phyloP scores from a whole-genome alignment of 2,113 vertebrate species.

The Stegastes partitus region DNA sequence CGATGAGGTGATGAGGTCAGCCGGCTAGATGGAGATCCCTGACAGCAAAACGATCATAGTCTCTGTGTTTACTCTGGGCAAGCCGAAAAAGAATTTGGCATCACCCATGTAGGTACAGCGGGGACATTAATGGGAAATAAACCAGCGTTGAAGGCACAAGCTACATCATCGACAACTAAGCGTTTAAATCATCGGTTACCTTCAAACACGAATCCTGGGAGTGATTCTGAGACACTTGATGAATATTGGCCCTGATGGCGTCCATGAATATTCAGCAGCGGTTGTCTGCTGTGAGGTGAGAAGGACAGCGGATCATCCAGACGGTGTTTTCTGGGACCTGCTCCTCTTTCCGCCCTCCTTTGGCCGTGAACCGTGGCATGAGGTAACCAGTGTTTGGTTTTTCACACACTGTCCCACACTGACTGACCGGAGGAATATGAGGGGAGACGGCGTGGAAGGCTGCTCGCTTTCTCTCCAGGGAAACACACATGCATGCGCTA shows the following conservation, averaged over 20 bases:
- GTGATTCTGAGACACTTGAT: background rate
- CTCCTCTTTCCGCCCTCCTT: background rate
- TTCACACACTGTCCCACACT: slow-evolving; percentile 19
- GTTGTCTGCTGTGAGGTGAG: slow-evolving; percentile 14
- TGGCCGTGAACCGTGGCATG: slow-evolving; percentile 10
- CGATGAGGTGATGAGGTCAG: too few relatives aligned
- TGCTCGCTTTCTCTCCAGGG: slow-evolving; percentile 1
- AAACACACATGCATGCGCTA: background rate
- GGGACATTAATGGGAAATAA: background rate
- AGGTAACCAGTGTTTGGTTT: slow-evolving; percentile 28
- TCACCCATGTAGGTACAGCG: too few relatives aligned
- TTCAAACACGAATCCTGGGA: background rate
- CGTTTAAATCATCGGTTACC: background rate
- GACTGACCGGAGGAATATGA: slow-evolving; percentile 45
- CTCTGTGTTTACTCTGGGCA: too few relatives aligned
- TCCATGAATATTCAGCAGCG: slow-evolving; percentile 17
- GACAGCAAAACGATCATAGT: too few relatives aligned
- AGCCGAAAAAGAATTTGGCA: too few relatives aligned
- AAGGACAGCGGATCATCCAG: slow-evolving; percentile 9
- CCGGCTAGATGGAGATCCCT: too few relatives aligned
- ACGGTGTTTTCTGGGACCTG: slow-evolving; percentile 18
- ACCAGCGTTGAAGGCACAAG: background rate
- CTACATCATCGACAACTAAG: background rate
- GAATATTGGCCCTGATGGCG: slow-evolving; percentile 13
- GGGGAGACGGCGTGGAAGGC: slow-evolving; percentile 40